Evolutionary conservation across 2,797 vertebrate genomes (phyloP), one percentile per base, ranked within the genome.

Genomic region (Halcyon leucocephala): DNA sequence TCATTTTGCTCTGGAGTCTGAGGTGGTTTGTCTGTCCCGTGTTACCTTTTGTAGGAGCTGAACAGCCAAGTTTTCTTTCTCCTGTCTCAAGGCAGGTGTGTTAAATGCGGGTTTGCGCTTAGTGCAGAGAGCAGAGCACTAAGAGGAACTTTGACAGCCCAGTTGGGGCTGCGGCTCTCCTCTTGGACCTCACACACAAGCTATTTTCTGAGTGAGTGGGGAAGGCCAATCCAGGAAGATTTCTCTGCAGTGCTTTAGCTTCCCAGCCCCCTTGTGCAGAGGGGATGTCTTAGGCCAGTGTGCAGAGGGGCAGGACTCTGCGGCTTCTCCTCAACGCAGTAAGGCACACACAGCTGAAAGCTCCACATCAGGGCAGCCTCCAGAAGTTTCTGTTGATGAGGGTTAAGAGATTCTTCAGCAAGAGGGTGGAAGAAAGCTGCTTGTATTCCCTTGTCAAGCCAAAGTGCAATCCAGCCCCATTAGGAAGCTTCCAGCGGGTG

Each of bases 361-460:
- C 55, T 54, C 67, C 39, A 46, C 33, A 86, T 49, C 42, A 58
- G 35, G 26, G 49, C 24, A 66, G 29, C 10, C n/a, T 87, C 74
- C 0, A 0, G 39, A 93, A 57, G 46, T 48, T 71, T 78, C 14
- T 62, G 33, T 86, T 3, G 4, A 37, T 44, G 88, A 14, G 54
- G 62, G 37, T 62, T 62, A 57, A 92, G 72, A 73, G 76, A 94
- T 96, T 95, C 54, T 95, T 94, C 80, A 81, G 2, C 54, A 66
- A 76, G 85, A 51, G n/a, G 62, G 79, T 90, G 61, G 76, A 93
- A 93, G 55, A 79, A 89, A 76, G 77, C 72, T 79, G 54, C 84
- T 82, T 44, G n/a, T 86, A 46, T 83, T 92, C 79, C 91, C 21
- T 82, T 89, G 41, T 51, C 46, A 67, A 78, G 54, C 22, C 67